phyloP scores from a whole-genome alignment of 2,888 invertebrate genomes.

The Strigamia crassipes region DNA sequence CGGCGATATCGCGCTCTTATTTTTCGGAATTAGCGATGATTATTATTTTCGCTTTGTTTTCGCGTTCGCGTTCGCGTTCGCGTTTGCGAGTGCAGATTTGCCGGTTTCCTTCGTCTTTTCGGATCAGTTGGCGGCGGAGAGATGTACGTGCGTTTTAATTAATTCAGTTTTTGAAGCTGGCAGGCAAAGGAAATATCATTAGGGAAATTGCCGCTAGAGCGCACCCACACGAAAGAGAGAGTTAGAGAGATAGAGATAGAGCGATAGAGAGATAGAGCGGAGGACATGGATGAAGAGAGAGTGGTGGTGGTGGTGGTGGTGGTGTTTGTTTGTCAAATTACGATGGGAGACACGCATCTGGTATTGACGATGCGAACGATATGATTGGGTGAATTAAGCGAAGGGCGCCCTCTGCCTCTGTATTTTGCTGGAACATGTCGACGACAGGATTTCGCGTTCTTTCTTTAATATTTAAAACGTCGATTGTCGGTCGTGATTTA shows the following conservation, averaged over 20 bases:
- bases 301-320: too few species aligned
- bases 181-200: slow-evolving; percentile 26
- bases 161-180: slow-evolving; percentile 10
- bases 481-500: neutral
- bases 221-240: neutral
- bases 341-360: neutral
- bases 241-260: too few species aligned
- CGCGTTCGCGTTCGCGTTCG: neutral
- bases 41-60: neutral
- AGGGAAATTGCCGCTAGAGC: slow-evolving; percentile 2
- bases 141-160: neutral
- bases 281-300: neutral
- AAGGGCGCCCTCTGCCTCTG: neutral
- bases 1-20: neutral
- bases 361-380: neutral
- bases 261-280: too few species aligned
- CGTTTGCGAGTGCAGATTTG: too few species aligned
- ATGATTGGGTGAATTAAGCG: neutral
- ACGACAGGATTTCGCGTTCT: too few species aligned
- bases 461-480: neutral
- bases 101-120: neutral
- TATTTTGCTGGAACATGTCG: too few species aligned
- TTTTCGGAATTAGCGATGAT: neutral
- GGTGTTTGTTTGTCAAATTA: slow-evolving; percentile 17
- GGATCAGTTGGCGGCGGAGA: neutral